Evolutionary conservation across 2,797 vertebrate genomes (phyloP).

Genomic region (Halcyon leucocephala): DNA sequence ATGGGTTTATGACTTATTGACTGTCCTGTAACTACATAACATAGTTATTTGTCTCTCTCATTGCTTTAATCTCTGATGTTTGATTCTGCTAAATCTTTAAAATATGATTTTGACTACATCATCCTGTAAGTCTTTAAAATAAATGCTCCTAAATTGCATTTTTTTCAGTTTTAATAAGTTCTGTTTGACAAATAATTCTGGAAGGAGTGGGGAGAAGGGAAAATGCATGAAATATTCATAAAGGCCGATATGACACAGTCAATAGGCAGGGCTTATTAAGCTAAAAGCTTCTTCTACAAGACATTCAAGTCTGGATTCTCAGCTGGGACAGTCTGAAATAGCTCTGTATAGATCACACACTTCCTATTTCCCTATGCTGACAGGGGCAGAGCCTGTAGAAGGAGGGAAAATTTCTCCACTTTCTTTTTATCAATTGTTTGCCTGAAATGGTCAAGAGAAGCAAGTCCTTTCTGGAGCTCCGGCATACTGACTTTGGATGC

Average conservation of each 20-base stretch:
- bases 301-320: neutral
- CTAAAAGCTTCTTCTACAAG: neutral
- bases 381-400: neutral
- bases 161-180: neutral
- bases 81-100: conserved; percentile 49
- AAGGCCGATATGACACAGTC: neutral
- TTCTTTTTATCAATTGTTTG: neutral
- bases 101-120: neutral
- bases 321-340: neutral
- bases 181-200: neutral
- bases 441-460: neutral
- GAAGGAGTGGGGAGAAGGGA: neutral
- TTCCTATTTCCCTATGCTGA: neutral
- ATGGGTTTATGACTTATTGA: conserved; percentile 50
- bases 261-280: neutral
- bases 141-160: neutral
- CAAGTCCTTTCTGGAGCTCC: neutral
- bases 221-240: conserved; percentile 42
- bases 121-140: conserved; percentile 5
- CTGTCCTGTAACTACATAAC: conserved; percentile 1
- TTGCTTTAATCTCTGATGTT: conserved; percentile 42
- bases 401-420: neutral
- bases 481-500: neutral
- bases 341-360: neutral
- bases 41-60: conserved; percentile 17